Base-by-base conservation (phyloP, 2,113 vertebrate genomes). In the crab-eating macaque (Macaca fascicularis) region DNA sequence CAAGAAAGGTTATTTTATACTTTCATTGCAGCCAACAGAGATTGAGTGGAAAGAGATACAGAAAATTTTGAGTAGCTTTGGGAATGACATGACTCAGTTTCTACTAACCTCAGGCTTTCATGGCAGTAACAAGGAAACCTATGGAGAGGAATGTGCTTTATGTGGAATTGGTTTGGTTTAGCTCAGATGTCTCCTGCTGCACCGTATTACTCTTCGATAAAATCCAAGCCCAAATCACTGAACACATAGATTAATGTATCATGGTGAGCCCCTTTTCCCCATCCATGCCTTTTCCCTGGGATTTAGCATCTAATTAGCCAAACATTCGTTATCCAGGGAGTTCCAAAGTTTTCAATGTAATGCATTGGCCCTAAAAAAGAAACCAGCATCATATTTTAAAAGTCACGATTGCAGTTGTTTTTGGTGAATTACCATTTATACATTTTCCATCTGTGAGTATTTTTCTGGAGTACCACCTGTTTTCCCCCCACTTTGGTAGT, bases 361-460 rank as follows among this genome's bases (percentile, higher is more conserved):
- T 96, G 86, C 40, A 27, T 84, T 74, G 32, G 64, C 96, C 96
- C 96, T 88, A 87, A 93, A 98, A 98, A 98, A 98, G 97, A 93
- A 98, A 98, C 87, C 89, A 80, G 97, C 97, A 80, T 98, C 97
- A 78, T 98, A 97, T 98, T 93, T 98, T 98, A 98, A 98, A 98
- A 98, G 98, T 98, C 93, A 97, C 83, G 88, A 96, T 92, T 96
- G 91, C 93, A 89, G 95, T 97, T 97, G 97, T 95, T 96, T 96
- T 94, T 72, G 95, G 93, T 95, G 98, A 94, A 97, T 98, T 97
- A 95, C 92, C 97, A 98, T 94, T 97, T 98, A 80, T 97, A 97
- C 92, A 98, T 89, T 98, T 98, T 97, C 98, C 97, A 98, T 98
- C 98, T 98, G 98, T 78, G 98, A 98, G 96, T 98, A 76, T 96